Evolutionary conservation across 2,113 vertebrate genomes (phyloP).

Genomic region (Triplophysa tibetana): DNA sequence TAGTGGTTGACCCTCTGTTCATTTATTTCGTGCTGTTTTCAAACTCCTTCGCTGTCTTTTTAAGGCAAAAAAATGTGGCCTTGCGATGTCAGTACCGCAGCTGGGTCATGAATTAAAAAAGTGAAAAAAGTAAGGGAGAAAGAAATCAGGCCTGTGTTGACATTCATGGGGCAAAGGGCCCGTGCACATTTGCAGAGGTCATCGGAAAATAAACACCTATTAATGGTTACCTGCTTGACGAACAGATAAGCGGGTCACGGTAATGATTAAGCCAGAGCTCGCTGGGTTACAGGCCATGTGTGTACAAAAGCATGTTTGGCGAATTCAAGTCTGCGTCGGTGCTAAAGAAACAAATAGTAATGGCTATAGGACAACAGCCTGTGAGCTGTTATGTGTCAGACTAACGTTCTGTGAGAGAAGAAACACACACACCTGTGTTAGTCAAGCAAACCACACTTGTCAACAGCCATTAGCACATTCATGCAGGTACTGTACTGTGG

Average conservation of each 20-base stretch:
- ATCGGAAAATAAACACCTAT: constrained; percentile 96
- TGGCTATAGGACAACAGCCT: constrained; percentile 74
- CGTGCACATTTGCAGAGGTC: constrained; percentile 88
- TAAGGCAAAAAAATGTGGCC: constrained; percentile 40
- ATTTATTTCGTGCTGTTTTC: constrained; percentile 16
- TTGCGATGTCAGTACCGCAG: constrained; percentile 57
- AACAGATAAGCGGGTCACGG: constrained; percentile 91
- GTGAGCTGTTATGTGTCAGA: constrained; percentile 72
- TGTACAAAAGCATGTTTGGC: constrained; percentile 71
- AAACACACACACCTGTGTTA: constrained; percentile 27
- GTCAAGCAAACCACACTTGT: constrained; percentile 56
- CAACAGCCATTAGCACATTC: constrained; percentile 61
- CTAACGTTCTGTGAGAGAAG: constrained; percentile 46
- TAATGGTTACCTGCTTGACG: constrained; percentile 98
- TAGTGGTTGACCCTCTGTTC: constrained; percentile 23
- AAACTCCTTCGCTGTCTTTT: constrained; percentile 25
- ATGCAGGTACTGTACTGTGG: constrained; percentile 60
- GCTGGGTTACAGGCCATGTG: constrained; percentile 74
- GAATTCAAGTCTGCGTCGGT: constrained; percentile 70
- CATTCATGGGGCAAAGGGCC: constrained; percentile 83
- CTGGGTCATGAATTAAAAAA: constrained; percentile 45
- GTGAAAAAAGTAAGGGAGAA: constrained; percentile 49
- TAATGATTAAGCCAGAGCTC: constrained; percentile 94
- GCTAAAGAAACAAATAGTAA: constrained; percentile 74
- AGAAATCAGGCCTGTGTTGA: constrained; percentile 72